Evolutionary conservation across 1,140 invertebrate species (phyloP), one percentile per base, ranked within the genome.

Genomic region (Bombus ignitus): DNA sequence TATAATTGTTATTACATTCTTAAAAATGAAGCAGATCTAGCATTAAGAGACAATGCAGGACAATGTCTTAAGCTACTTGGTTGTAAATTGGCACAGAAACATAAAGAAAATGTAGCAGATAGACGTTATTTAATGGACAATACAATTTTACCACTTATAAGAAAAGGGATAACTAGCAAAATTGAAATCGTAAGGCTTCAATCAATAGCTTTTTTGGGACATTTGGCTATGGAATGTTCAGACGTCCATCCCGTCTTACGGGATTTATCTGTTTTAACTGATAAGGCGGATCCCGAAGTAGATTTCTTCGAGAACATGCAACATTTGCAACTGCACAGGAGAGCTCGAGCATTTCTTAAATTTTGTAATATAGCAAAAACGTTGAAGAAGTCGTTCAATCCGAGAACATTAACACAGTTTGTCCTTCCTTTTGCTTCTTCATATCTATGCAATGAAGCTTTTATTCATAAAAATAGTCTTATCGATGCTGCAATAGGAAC

Each of bases 271-370:
- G 93, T 96, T 32, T 95, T 99, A 4, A 96, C 96, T 0, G 97
- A 98, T 92, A 96, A 97, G 90, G 95, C 95, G 59, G 98, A 99
- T 93, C 94, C 95, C 1, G 98, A 99, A 93, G 97, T 98, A 0
- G 98, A 99, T 94, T 99, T 99, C 95, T 99, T 99, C 92, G 98
- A 99, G 89, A 99, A 99, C 92, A 97, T 99, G 89, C 96, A 97
- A 59, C 99, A 99, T 95, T 94, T 98, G 62, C 98, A 99, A 95
- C 95, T 97, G 28, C 98, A 99, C 92, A 96, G 98, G 89, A 97
- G 97, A 92, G 97, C 97, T 1, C 96, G 97, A 90, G 98, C 98
- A 0, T 92, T 99, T 37, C 93, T 97, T 13, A 97, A 96, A 92
- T 97, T 97, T 88, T 96, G 96, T 81, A 95, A 95, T 65, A 89